Conservation (phyloP, 2,797 vertebrate genomes). For the Lacerta bilineata region DNA sequence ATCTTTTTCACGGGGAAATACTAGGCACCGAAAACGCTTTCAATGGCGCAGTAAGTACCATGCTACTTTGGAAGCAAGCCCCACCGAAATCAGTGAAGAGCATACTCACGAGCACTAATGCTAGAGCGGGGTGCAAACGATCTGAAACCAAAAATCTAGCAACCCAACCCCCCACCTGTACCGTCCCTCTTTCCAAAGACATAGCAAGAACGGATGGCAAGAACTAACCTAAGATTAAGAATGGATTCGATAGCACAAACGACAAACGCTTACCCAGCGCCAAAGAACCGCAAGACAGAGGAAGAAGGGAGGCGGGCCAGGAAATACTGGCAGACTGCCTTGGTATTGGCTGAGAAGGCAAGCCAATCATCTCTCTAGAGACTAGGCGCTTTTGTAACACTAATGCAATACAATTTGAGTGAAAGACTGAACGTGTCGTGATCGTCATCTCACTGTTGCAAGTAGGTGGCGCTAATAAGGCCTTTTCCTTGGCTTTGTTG, state of each 20-base stretch:
- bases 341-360: constrained; percentile 9
- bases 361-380: background rate
- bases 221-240: background rate
- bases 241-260: background rate
- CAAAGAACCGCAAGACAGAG: accelerated
- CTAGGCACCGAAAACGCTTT: too few species aligned
- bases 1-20: too few species aligned
- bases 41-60: background rate
- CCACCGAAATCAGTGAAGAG: background rate
- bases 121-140: background rate
- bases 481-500: too few species aligned
- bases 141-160: too few species aligned
- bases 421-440: too few species aligned
- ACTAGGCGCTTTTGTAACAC: background rate
- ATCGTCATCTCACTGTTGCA: too few species aligned
- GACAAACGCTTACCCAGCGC: accelerated
- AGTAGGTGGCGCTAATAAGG: too few species aligned
- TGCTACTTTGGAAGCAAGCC: background rate
- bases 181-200: accelerated
- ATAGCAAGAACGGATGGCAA: background rate
- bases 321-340: background rate
- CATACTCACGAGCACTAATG: background rate
- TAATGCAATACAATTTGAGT: background rate
- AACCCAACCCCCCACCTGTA: too few species aligned
- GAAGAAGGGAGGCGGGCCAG: background rate